Percentiles rank a stretch among this genome's conserved stretches.
These are phyloP conservation scores for Cremastobaeus sp. DNA, from an alignment of 2,888 invertebrate species.

Conservation along the genomic window DNA sequence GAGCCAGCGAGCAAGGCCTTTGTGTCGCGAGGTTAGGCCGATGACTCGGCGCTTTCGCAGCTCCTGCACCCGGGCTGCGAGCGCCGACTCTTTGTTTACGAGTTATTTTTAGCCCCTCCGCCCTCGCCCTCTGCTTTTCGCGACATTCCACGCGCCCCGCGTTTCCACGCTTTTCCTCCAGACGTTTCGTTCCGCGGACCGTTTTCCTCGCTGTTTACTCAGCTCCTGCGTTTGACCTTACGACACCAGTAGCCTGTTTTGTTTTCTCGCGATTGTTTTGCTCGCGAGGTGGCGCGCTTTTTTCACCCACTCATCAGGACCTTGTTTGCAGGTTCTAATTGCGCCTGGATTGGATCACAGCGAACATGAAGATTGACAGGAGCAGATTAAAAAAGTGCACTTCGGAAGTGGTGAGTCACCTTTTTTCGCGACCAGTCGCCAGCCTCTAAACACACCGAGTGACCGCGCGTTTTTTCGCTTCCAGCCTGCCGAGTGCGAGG, in stretches of 20 bases:
- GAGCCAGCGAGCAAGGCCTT: no score
- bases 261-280: slow-evolving; percentile 4
- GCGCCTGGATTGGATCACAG: slow-evolving; percentile 44
- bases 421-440: no score
- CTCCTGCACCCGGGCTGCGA: not conserved
- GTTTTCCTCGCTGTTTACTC: no score
- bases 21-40: slow-evolving; percentile 45
- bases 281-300: not conserved
- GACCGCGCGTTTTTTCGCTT: no score
- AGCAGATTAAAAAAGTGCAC: slow-evolving; percentile 89
- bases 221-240: no score
- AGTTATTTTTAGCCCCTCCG: no score
- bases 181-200: no score
- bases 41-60: slow-evolving; percentile 38
- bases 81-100: slow-evolving; percentile 22
- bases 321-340: slow-evolving; percentile 69
- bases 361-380: slow-evolving; percentile 89
- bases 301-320: not conserved
- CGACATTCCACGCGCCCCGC: not conserved
- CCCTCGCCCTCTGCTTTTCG: not conserved
- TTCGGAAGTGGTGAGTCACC: slow-evolving; percentile 87
- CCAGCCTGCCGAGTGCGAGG: slow-evolving; percentile 86
- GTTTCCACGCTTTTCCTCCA: not conserved
- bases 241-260: no score
- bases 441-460: no score